phyloP scores from a whole-genome alignment of 1,140 invertebrate genomes.

The Psix sp. region DNA sequence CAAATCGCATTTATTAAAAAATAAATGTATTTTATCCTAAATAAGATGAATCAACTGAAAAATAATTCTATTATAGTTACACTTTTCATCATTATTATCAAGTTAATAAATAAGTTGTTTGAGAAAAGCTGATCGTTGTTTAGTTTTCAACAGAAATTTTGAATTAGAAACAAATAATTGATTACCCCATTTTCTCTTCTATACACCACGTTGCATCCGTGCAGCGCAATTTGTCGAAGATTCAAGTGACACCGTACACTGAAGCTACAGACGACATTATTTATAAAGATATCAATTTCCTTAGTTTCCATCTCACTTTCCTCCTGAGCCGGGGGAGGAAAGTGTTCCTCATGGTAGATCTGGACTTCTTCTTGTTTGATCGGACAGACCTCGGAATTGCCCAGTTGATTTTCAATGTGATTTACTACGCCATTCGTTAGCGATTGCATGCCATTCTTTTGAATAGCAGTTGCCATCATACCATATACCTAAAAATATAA shows the following conservation, averaged over 20 bases:
- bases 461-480: constrained; percentile 84
- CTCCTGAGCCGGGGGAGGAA: constrained; percentile 10
- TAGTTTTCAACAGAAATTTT: neutral
- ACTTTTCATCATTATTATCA: too few species aligned
- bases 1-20: too few species aligned
- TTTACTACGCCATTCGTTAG: constrained; percentile 78
- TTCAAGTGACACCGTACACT: constrained; percentile 98
- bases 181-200: constrained; percentile 92
- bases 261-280: constrained; percentile 99
- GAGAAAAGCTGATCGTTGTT: too few species aligned
- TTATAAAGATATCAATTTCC: constrained; percentile 94
- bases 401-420: constrained; percentile 76
- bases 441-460: constrained; percentile 84
- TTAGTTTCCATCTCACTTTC: constrained; percentile 71
- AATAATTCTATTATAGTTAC: too few species aligned
- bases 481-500: constrained; percentile 63
- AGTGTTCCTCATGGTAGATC: constrained; percentile 56
- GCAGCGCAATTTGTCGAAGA: constrained; percentile 94
- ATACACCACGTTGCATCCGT: constrained; percentile 96
- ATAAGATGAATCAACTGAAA: too few species aligned
- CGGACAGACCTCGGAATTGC: constrained; percentile 61
- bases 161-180: constrained; percentile 24
- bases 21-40: too few species aligned
- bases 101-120: too few species aligned
- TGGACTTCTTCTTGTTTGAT: constrained; percentile 66